Evolutionary conservation across 2,797 vertebrate genomes (phyloP).

Genomic region (Miichthys miiuy): DNA sequence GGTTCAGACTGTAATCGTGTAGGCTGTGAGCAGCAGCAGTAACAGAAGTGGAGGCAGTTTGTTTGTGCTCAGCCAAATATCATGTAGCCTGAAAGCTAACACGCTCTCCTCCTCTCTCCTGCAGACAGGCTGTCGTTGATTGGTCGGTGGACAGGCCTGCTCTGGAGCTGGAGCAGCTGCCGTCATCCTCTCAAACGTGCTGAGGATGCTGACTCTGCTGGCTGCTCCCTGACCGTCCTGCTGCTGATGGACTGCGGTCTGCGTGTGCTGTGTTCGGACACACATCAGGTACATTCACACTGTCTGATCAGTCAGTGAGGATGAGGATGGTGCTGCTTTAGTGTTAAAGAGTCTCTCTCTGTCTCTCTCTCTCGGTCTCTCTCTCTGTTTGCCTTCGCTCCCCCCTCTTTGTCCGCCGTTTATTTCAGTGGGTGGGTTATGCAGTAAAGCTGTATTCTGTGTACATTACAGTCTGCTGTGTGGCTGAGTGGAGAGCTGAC

Average conservation of each 20-base stretch:
- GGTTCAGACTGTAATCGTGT: too few species aligned
- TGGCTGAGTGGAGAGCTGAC: neutral
- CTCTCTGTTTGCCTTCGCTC: neutral
- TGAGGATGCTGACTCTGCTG: constrained; percentile 45
- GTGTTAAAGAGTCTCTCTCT: neutral
- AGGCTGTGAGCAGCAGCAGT: neutral
- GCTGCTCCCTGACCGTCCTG: neutral
- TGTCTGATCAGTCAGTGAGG: too few species aligned
- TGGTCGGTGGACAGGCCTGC: constrained; percentile 53
- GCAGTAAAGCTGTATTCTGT: neutral
- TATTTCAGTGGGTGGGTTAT: neutral
- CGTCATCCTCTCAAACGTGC: constrained; percentile 67
- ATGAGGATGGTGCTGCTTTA: too few species aligned
- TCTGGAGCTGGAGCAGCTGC: constrained; percentile 60
- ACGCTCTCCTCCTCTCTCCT: neutral
- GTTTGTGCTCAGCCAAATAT: neutral
- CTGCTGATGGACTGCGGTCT: constrained; percentile 36
- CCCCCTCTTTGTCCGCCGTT: constrained; percentile 5
- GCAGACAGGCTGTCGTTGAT: constrained; percentile 50
- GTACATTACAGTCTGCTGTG: neutral
- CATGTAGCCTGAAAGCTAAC: constrained; percentile 31
- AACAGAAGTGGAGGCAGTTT: too few species aligned
- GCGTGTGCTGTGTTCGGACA: constrained; percentile 19
- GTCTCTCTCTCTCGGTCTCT: neutral
- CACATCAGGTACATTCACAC: constrained; percentile 39